Conservation (phyloP, 2,113 vertebrate genomes). For the Hippocampus guttulatus region DNA sequence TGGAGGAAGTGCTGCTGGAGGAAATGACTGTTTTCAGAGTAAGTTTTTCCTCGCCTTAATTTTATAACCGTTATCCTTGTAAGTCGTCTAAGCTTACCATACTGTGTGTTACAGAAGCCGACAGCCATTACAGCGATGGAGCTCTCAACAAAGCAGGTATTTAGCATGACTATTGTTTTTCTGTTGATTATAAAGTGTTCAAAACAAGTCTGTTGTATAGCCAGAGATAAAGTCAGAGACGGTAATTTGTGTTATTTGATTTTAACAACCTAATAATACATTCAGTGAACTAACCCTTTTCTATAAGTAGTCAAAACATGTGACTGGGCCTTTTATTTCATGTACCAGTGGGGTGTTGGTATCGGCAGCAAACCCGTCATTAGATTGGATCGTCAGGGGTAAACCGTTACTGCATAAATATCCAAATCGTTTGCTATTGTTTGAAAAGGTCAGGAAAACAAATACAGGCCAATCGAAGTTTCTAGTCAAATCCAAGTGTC, state of each 20-base stretch:
- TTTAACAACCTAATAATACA: background rate
- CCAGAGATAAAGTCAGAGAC: background rate
- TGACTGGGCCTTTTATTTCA: background rate
- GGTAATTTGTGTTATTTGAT: background rate
- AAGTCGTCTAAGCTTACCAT: constrained; percentile 3
- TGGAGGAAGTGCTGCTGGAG: constrained; percentile 96
- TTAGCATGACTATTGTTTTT: no score
- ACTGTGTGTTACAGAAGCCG: constrained; percentile 77
- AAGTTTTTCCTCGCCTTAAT: constrained; percentile 43
- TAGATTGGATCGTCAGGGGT: background rate
- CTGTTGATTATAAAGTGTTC: no score
- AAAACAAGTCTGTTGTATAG: background rate
- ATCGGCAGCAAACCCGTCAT: background rate
- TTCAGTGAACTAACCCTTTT: background rate
- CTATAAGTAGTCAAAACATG: background rate
- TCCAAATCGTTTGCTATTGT: constrained; percentile 24
- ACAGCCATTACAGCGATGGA: constrained; percentile 90
- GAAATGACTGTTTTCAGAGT: constrained; percentile 97
- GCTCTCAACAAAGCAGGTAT: constrained; percentile 95
- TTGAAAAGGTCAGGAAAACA: background rate
- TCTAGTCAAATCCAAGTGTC: background rate
- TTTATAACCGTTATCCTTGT: background rate
- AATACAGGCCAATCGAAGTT: background rate
- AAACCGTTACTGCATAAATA: constrained; percentile 21
- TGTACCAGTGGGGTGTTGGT: background rate